A percentile compares a stretch with the other conserved stretches of the same genome.
Evolutionary conservation across 2,797 vertebrate genomes (phyloP).

Genomic region (Gambelia wislizenii): DNA sequence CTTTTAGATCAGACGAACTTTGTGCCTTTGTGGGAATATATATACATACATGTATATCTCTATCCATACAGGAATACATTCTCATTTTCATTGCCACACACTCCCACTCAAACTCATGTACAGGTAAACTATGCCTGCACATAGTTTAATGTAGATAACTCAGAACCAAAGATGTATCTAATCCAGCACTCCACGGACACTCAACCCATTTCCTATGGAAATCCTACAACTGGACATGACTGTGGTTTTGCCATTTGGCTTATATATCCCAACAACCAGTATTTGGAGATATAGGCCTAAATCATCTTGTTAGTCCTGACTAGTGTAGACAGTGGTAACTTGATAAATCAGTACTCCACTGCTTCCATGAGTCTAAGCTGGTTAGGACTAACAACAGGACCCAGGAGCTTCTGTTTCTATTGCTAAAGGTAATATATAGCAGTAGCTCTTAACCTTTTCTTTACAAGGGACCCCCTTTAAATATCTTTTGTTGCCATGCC

Average conservation of each 20-base stretch:
- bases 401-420: not conserved
- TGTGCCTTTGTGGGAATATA: not conserved
- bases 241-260: not conserved
- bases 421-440: too few relatives aligned
- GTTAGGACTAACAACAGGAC: too few relatives aligned
- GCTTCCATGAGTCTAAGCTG: too few relatives aligned
- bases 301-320: too few relatives aligned
- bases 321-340: too few relatives aligned
- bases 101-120: not conserved
- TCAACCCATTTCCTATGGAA: not conserved
- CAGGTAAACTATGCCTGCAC: not conserved
- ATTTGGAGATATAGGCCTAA: not conserved
- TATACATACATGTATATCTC: too few relatives aligned
- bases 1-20: not conserved
- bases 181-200: not conserved
- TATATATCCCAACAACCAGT: not conserved
- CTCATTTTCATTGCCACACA: not conserved
- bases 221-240: not conserved
- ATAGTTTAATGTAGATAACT: not conserved
- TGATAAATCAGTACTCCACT: too few relatives aligned
- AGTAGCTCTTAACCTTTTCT: too few relatives aligned
- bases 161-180: not conserved
- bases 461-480: too few relatives aligned
- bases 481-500: too few relatives aligned
- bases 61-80: not conserved